Base-by-base conservation (phyloP, 2,888 invertebrate genomes). In the Carcina quercana region DNA sequence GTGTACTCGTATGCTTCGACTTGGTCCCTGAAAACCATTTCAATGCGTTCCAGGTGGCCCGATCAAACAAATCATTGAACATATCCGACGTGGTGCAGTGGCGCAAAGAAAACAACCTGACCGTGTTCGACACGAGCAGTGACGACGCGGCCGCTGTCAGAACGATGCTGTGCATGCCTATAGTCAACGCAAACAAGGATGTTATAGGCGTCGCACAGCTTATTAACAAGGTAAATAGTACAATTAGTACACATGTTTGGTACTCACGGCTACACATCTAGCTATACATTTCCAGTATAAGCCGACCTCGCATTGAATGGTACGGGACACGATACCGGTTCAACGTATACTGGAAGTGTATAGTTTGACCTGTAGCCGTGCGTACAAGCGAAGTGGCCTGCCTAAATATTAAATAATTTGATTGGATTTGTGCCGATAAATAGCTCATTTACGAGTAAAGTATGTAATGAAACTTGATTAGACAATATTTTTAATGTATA, bases 151-250 rank as follows among this genome's bases (percentile, higher is more conserved):
- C 89, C 31, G 86, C 87, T 34, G 91, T 91, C 19, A 87, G 89
- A 37, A 94, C 93, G 19, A 93, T 96, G 63, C 87, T 97, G 2
- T 95, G 95, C 56, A 95, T 96, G 92, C 96, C 96, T 3, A 96
- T 97, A 43, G 92, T 93, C 24, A 96, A 96, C 67, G 95, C 94
- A 1, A 93, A 95, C 62, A 92, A 93, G 55, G 89, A 88, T 40
- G 92, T 96, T 3, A 95, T 97, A 53, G 97, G 94, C 12, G 96
- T 96, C 5, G 95, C 96, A 5, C 96, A 96, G 62, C 85, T 96
- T 39, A 95, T 96, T 34, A 96, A 96, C 70, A 96, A 96, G 88
- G 91, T 91, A 63, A 38, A 37, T n/a, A n/a, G n/a, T n/a, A n/a
- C n/a, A n/a, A n/a, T n/a, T n/a, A 21, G 5, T 32, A 13, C 10